Evolutionary conservation across 2,113 vertebrate genomes (phyloP).

Genomic region (Rhinichthys klamathensis): DNA sequence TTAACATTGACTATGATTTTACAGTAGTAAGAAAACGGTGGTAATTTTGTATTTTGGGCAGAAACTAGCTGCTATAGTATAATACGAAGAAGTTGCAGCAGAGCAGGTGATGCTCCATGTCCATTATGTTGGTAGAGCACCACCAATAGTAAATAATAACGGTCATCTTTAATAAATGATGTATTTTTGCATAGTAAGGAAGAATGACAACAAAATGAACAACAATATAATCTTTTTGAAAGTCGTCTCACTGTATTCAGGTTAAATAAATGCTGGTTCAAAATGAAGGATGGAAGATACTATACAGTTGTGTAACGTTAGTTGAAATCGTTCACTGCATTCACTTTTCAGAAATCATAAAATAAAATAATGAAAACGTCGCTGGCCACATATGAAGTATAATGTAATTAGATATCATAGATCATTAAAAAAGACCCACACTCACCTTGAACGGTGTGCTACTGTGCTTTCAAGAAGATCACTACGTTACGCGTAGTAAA

Average conservation of each 20-base stretch:
- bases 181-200: neutral
- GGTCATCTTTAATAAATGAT: neutral
- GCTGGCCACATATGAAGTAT: too few relatives aligned
- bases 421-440: neutral
- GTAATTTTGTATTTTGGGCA: too few relatives aligned
- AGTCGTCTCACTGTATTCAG: neutral
- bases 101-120: neutral
- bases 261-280: neutral
- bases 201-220: neutral
- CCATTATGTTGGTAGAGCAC: neutral
- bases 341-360: neutral
- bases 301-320: neutral
- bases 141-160: neutral
- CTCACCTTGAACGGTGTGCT: slow-evolving; percentile 71
- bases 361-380: neutral
- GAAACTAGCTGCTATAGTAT: too few relatives aligned
- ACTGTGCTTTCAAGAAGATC: neutral
- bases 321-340: neutral
- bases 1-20: neutral
- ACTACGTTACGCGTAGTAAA: slow-evolving; percentile 12
- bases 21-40: neutral
- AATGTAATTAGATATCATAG: neutral
- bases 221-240: neutral
- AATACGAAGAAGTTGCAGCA: neutral
- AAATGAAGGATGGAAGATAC: neutral